Percentiles rank a stretch among this genome's conserved stretches.
These are phyloP conservation scores for Toxotes lorentzi DNA, from an alignment of 2,797 vertebrate species.

Conservation along the genomic window DNA sequence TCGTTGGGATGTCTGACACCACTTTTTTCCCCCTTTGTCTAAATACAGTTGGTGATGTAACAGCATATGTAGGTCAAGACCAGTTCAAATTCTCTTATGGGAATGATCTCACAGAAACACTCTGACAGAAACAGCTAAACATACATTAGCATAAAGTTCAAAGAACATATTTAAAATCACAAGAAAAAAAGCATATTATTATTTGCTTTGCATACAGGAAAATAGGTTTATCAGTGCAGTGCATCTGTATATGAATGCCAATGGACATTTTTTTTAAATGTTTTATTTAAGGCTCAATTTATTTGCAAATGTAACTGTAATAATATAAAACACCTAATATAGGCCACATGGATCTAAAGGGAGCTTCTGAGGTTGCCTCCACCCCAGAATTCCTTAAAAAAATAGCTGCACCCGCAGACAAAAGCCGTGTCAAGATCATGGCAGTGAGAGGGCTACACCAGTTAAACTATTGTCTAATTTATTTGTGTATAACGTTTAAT, in stretches of 20 bases:
- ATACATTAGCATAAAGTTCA: constrained; percentile 1
- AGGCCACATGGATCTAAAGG: constrained; percentile 5
- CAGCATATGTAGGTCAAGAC: constrained; percentile 69
- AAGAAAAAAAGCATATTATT: constrained; percentile 6
- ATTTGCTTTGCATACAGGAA: background rate
- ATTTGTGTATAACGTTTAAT: background rate
- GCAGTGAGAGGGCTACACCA: background rate
- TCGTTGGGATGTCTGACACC: constrained; percentile 23
- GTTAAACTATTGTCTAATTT: background rate
- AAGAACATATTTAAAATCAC: constrained; percentile 14
- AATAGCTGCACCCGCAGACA: constrained; percentile 34
- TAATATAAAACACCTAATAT: background rate
- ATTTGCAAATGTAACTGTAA: constrained; percentile 3
- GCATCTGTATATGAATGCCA: constrained; percentile 6
- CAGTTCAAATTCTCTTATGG: constrained; percentile 44
- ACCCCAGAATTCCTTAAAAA: constrained; percentile 28
- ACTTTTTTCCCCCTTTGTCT: constrained; percentile 47
- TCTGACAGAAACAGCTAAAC: background rate
- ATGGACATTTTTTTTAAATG: background rate
- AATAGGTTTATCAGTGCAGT: background rate
- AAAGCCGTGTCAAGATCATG: constrained; percentile 38
- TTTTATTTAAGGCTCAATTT: background rate
- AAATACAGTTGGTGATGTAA: constrained; percentile 69
- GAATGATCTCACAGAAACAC: constrained; percentile 28
- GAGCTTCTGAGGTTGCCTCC: constrained; percentile 5